These are phyloP conservation scores for Riparia riparia DNA, from an alignment of 2,113 vertebrate species.

Conservation along the genomic window DNA sequence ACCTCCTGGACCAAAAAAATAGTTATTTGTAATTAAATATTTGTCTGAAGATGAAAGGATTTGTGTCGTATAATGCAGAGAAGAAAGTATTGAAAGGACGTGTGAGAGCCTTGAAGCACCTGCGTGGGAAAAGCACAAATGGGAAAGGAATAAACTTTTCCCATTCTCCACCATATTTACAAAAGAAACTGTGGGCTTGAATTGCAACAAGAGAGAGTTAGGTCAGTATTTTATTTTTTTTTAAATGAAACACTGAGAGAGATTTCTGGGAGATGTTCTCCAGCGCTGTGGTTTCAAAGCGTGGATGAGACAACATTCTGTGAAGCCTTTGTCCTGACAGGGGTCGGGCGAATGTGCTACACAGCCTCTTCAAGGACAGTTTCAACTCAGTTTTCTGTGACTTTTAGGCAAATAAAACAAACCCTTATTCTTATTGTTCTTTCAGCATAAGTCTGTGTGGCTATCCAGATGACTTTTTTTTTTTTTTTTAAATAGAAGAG, in stretches of 20 bases:
- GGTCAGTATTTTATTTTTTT: not conserved
- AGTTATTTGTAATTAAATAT: not conserved
- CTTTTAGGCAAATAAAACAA: not conserved
- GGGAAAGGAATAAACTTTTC: not conserved
- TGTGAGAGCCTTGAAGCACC: not conserved
- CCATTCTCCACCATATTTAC: not conserved
- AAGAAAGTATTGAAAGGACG: not conserved
- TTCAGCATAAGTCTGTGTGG: not conserved
- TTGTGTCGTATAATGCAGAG: not conserved
- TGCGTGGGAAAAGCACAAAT: not conserved
- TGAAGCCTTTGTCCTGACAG: not conserved
- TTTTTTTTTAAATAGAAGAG: not conserved
- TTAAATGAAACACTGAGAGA: not conserved
- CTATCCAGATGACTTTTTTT: not conserved
- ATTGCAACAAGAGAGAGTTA: not conserved
- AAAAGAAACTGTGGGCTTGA: not conserved
- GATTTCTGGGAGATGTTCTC: not conserved
- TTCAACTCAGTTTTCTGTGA: not conserved
- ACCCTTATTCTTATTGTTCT: not conserved
- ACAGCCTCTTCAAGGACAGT: not conserved
- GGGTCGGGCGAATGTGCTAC: not conserved
- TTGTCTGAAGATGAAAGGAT: not conserved
- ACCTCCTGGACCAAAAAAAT: not conserved
- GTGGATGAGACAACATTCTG: not conserved
- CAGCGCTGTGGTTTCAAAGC: not conserved